Evolutionary conservation across 2,113 vertebrate genomes (phyloP).

Genomic region (Herpailurus yagouaroundi): DNA sequence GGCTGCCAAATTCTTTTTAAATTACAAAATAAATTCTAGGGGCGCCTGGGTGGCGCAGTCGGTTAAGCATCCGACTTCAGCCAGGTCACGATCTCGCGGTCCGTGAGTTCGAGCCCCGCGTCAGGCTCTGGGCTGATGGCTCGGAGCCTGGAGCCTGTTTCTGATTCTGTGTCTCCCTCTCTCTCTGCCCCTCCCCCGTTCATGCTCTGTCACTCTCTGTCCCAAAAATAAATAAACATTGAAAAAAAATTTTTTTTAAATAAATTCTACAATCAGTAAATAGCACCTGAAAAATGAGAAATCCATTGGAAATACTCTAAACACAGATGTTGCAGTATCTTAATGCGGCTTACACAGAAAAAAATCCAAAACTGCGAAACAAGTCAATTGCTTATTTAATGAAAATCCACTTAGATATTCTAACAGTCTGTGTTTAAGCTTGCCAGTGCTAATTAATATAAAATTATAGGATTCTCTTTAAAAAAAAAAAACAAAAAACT

Average conservation of each 20-base stretch:
- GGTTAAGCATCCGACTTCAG: too few species aligned
- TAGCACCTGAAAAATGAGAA: conserved; percentile 54
- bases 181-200: too few species aligned
- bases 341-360: neutral
- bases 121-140: too few species aligned
- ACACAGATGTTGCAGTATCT: neutral
- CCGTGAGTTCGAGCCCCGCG: too few species aligned
- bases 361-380: neutral
- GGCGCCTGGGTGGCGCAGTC: too few species aligned
- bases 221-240: too few species aligned
- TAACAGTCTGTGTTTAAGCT: conserved; percentile 13
- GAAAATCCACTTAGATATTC: neutral
- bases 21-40: conserved; percentile 38
- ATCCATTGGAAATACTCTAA: conserved; percentile 14
- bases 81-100: too few species aligned
- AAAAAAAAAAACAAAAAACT: neutral
- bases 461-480: neutral
- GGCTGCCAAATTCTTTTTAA: neutral
- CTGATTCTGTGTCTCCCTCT: too few species aligned
- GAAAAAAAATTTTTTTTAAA: neutral
- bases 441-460: neutral
- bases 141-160: too few species aligned
- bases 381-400: neutral
- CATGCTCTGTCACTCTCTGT: too few species aligned
- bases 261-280: conserved; percentile 34